These are phyloP conservation scores for Theristus sp. DNA, from an alignment of 2,888 invertebrate species.

Conservation along the genomic window DNA sequence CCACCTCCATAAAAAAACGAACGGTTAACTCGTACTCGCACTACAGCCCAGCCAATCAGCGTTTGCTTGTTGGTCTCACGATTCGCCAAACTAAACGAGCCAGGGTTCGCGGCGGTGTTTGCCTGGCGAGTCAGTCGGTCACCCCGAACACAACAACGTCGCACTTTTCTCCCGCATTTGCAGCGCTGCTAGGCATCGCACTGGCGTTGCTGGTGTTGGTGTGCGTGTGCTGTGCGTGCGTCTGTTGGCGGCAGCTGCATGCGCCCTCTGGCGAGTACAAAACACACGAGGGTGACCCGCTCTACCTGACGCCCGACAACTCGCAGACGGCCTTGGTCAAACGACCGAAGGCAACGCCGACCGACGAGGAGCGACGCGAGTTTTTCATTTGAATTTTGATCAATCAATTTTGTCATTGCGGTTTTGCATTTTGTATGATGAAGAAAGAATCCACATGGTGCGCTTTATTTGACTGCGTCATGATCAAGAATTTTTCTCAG, in stretches of 20 bases:
- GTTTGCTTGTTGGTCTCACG: no score
- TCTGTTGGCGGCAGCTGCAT: background rate
- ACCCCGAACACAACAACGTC: background rate
- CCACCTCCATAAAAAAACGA: no score
- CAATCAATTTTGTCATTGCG: background rate
- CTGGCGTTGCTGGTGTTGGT: background rate
- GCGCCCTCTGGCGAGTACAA: background rate
- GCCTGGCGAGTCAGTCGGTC: no score
- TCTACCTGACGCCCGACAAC: slow-evolving; percentile 3
- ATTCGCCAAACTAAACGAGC: no score
- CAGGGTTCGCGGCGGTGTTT: no score
- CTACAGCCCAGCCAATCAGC: no score
- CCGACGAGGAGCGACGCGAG: background rate
- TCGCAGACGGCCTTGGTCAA: background rate
- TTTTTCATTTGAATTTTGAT: background rate
- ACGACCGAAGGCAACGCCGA: background rate
- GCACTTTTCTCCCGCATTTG: background rate
- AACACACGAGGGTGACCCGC: slow-evolving; percentile 4
- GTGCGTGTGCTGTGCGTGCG: background rate
- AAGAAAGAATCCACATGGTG: no score
- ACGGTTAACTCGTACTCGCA: no score
- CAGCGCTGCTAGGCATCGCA: background rate
- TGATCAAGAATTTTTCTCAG: no score
- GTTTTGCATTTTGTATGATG: no score
- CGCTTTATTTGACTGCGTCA: no score